These are phyloP conservation scores for Rhaphigaster nebulosa DNA, from an alignment of 2,888 invertebrate genomes.

Conservation along the genomic window DNA sequence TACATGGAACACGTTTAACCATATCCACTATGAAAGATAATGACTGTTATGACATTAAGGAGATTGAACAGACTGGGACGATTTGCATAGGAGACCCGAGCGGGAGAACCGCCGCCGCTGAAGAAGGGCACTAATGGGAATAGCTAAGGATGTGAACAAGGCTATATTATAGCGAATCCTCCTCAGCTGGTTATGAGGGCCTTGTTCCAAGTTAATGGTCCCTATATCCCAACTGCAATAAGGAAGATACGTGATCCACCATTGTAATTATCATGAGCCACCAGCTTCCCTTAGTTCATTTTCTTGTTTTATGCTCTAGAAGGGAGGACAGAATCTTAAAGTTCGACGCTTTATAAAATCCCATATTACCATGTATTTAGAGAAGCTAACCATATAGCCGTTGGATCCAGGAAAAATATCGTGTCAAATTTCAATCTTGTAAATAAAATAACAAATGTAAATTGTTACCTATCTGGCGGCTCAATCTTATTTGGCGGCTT, in stretches of 20 bases:
- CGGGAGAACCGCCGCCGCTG: neutral
- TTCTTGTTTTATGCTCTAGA: neutral
- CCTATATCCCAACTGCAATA: slow-evolving; percentile 18
- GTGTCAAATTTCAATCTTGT: neutral
- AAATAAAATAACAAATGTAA: too few species aligned
- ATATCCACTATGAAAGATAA: slow-evolving; percentile 20
- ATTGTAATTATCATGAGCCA: slow-evolving; percentile 27
- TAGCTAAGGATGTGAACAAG: slow-evolving; percentile 56
- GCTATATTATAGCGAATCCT: slow-evolving; percentile 30
- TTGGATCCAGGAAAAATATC: neutral
- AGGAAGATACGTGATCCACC: slow-evolving; percentile 46
- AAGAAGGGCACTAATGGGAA: slow-evolving; percentile 50
- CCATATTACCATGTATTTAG: too few species aligned
- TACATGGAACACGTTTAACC: neutral
- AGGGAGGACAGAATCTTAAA: neutral
- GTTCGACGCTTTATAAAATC: neutral
- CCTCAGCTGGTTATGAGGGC: slow-evolving; percentile 30
- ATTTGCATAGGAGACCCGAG: slow-evolving; percentile 16
- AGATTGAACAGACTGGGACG: neutral
- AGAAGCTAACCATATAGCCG: neutral
- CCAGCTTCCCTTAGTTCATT: neutral
- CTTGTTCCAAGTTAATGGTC: slow-evolving; percentile 21
- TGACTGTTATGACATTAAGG: slow-evolving; percentile 10
- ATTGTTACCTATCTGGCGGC: too few species aligned
- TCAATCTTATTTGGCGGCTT: too few species aligned